Base-by-base conservation (phyloP, 2,797 vertebrate species). In the Coendou prehensilis region DNA sequence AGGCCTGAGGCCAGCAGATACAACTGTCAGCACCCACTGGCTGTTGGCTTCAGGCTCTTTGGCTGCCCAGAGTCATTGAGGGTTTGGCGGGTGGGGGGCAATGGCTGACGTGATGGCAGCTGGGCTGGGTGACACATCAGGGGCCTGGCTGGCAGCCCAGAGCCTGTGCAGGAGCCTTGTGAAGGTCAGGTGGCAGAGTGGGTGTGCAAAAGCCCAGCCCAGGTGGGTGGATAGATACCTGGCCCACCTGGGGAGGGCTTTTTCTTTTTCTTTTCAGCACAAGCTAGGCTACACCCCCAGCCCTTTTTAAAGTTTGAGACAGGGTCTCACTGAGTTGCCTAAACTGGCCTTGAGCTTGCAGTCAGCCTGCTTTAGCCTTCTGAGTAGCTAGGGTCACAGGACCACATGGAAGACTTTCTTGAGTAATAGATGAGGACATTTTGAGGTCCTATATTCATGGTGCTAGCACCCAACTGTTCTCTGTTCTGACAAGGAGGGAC, bases 141-240 rank as follows among this genome's bases (percentile, higher is more conserved):
- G 2, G 33, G 14, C 22, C 59, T 80, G 59, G 5, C 14, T 67
- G 5, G 45, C 22, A 89, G 82, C 7, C 6, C 22, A 28, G 69
- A 23, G 23, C 14, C 28, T 57, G 47, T 8, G n/a, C 37, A 0
- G 20, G 10, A 15, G 10, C 47, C 11, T 71, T 0, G 11, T 45
- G 50, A 85, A 81, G 82, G 23, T 1, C 33, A 30, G 17, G 50
- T 54, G 2, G 33, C 13, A 23, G 69, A 47, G 52, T 45, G 57
- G 28, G 63, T 10, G 1, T 13, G 54, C 15, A 23, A 8, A 47
- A 76, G 33, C 33, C 64, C 33, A 67, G 64, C 64, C 64, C 5
- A 22, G 2, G 0, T 14, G 52, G 17, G 18, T 45, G 28, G 50
- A 15, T 6, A 8, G 23, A 18, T 18, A 10, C 33, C 9, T 13